phyloP scores from a whole-genome alignment of 2,113 vertebrate genomes.

The Tinamus guttatus region DNA sequence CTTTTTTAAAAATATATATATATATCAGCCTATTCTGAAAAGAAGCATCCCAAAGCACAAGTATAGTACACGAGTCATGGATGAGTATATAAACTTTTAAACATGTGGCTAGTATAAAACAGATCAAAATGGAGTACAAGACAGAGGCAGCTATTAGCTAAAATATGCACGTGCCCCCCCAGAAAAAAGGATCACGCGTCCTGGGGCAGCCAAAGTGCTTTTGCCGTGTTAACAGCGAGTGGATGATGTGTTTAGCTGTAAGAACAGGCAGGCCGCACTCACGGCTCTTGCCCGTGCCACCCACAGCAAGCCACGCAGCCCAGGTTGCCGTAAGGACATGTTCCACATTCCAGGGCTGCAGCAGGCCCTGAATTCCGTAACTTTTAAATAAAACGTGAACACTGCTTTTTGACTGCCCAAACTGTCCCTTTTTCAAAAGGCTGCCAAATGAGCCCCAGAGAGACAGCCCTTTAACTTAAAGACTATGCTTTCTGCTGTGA shows the following conservation, averaged over 20 bases:
- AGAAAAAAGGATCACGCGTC: neutral
- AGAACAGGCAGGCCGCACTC: neutral
- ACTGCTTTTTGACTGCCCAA: constrained; percentile 40
- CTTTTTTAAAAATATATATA: neutral
- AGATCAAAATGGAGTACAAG: neutral
- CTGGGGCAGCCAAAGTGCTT: neutral
- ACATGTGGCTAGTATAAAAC: neutral
- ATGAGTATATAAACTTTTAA: constrained; percentile 2
- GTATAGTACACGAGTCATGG: neutral
- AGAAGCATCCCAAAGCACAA: constrained; percentile 20
- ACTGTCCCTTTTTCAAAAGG: constrained; percentile 67
- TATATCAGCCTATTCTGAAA: neutral
- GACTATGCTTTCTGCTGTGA: constrained; percentile 57
- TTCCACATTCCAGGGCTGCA: neutral
- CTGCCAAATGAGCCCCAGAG: constrained; percentile 60
- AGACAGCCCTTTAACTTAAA: constrained; percentile 60
- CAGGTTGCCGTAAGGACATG: neutral
- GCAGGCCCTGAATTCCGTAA: neutral
- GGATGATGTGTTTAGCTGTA: neutral
- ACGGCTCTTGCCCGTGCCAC: neutral
- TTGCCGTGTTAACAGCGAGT: neutral
- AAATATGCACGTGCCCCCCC: neutral
- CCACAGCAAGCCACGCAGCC: neutral
- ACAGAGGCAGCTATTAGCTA: neutral
- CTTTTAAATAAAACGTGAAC: constrained; percentile 26